A percentile compares a stretch with the other conserved stretches of the same genome.
Conservation (phyloP, 1,140 invertebrate species). For the Rhyzopertha dominica region DNA sequence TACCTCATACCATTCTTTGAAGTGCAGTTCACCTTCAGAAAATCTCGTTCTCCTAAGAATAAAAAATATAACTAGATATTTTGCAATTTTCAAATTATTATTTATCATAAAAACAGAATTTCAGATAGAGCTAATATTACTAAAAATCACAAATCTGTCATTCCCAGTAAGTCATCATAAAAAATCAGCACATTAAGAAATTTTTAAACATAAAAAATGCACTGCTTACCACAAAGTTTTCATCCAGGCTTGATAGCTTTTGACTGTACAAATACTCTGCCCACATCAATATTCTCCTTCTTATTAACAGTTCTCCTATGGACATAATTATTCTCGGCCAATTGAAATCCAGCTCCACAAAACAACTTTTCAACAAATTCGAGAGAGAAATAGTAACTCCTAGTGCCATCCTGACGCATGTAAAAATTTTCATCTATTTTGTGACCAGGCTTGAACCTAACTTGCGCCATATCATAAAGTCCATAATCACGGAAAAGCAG, state of each 20-base stretch:
- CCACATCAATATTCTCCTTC: constrained; percentile 87
- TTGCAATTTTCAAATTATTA: constrained; percentile 14
- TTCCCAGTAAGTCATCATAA: constrained; percentile 1
- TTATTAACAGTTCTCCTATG: constrained; percentile 83
- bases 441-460: constrained; percentile 87
- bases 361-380: constrained; percentile 57
- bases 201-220: constrained; percentile 7
- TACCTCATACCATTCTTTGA: no score
- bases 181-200: constrained; percentile 7
- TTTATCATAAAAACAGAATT: constrained; percentile 15
- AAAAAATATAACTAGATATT: constrained; percentile 3
- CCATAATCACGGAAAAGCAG: constrained; percentile 96
- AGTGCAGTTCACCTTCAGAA: no score
- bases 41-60: constrained; percentile 8
- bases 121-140: background rate
- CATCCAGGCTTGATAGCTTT: constrained; percentile 74
- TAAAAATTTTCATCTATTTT: constrained; percentile 95
- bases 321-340: constrained; percentile 67
- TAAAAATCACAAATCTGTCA: background rate
- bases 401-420: constrained; percentile 94
- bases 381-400: constrained; percentile 49
- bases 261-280: constrained; percentile 86
- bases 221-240: constrained; percentile 13
- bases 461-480: constrained; percentile 95
- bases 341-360: constrained; percentile 21